Evolutionary conservation across 2,888 invertebrate genomes (phyloP), one percentile per base, ranked within the genome.

Genomic region (Doris montereyensis): DNA sequence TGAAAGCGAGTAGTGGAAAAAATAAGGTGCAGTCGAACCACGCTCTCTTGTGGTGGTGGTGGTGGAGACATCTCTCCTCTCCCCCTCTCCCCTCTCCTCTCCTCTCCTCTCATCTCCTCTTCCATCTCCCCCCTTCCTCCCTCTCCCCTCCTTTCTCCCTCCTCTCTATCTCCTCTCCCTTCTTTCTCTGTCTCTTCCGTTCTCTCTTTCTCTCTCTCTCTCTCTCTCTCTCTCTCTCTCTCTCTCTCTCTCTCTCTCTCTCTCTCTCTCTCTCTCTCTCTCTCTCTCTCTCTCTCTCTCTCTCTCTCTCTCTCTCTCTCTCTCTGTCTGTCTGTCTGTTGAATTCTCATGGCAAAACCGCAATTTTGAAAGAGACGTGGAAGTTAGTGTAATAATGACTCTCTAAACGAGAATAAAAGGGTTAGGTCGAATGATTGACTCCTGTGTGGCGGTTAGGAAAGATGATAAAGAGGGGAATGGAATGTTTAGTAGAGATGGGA

Each of bases 221-320:
- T 24, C 32, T 62, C 75, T 34, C 62, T n/a, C 35, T 60, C 65
- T 62, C 35, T 62, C 62, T 62, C 65, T 57, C 60, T 71, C 34
- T 77, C 60, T 58, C 60, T 71, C 35, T 65, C 32, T 70, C 58
- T 34, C 58, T 70, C 32, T 58, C 58, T 71, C 58, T 70, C 57
- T 70, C 32, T 71, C 58, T 77, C 60, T 70, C 28, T 52, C 30
- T 76, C 68, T 58, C 35, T 35, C 26, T 78, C 24, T 62, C 24
- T 60, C 62, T 60, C 35, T 24, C n/a, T 28, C 32, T 35, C 41
- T 34, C 28, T 67, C 30, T 76, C 71, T 71, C 41, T n/a, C 41
- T 30, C 1, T 81, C 71, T 58, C 13, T 72, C 30, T 76, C 60
- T 77, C 30, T 65, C 35, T 76, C 57, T 76, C n/a, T 67, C 32